Percentiles rank a stretch among this genome's conserved stretches.
Conservation (phyloP, 2,113 vertebrate genomes). For the Campylomormyrus tamandua region DNA sequence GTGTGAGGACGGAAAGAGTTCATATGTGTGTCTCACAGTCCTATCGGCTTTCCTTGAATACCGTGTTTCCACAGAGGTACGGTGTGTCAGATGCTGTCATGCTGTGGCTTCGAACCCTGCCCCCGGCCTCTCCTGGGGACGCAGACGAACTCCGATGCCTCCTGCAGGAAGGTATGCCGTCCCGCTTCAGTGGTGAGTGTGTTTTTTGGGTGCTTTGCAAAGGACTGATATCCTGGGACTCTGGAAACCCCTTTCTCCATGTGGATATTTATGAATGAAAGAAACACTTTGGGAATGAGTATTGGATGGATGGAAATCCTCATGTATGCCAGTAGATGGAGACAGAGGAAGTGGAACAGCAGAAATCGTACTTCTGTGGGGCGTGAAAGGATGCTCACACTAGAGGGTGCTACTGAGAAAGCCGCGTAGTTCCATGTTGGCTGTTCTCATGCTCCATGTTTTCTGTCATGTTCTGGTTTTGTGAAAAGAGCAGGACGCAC, state of each 20-base stretch:
- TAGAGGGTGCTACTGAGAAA: neutral
- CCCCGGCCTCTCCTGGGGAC: neutral
- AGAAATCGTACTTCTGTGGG: neutral
- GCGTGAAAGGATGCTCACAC: neutral
- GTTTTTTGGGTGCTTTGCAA: neutral
- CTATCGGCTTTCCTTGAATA: too few relatives aligned
- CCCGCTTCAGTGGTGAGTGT: neutral
- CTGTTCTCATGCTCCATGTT: neutral
- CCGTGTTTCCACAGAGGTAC: neutral
- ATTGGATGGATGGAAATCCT: neutral
- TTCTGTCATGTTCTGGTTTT: neutral
- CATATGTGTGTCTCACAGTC: neutral
- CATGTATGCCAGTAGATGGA: constrained; percentile 52
- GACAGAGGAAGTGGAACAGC: constrained; percentile 45
- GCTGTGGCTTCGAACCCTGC: neutral
- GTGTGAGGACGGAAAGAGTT: neutral
- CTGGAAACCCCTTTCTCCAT: neutral
- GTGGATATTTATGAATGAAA: neutral
- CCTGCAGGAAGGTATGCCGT: neutral
- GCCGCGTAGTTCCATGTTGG: neutral
- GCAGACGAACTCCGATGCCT: neutral
- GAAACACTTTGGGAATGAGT: neutral
- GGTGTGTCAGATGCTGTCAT: neutral
- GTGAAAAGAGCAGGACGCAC: neutral
- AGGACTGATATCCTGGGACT: neutral